phyloP scores from a whole-genome alignment of 2,888 invertebrate species.

The Ennomos quercinarius region DNA sequence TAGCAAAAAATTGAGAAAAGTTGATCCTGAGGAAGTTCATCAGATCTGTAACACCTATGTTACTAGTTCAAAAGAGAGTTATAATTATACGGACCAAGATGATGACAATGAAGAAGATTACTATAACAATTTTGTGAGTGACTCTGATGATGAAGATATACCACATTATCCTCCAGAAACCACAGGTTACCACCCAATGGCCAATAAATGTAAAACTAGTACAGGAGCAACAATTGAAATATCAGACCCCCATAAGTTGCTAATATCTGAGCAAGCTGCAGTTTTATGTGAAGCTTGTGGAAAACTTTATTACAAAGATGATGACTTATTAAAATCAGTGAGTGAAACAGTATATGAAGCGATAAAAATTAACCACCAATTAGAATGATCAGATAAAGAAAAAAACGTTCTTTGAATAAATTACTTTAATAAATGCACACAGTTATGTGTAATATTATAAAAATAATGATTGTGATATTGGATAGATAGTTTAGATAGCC shows the following conservation, averaged over 20 bases:
- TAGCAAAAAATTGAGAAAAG: conserved; percentile 57
- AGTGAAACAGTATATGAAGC: conserved; percentile 54
- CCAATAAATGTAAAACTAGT: conserved; percentile 74
- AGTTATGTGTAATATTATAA: conserved; percentile 12
- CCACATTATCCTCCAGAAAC: conserved; percentile 49
- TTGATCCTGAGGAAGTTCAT: conserved; percentile 59
- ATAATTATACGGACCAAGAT: conserved; percentile 43
- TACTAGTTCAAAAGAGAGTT: conserved; percentile 21
- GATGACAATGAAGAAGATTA: conserved; percentile 63
- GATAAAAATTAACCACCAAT: conserved; percentile 50
- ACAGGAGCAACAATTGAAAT: conserved; percentile 85
- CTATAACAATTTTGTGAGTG: conserved; percentile 72
- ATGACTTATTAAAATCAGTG: conserved; percentile 60
- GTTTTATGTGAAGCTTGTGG: conserved; percentile 91
- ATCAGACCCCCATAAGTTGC: conserved; percentile 73
- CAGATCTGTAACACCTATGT: conserved; percentile 61
- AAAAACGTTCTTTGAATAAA: conserved; percentile 24
- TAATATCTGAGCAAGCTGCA: conserved; percentile 82
- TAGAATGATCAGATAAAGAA: conserved; percentile 34
- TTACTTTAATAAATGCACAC: conserved; percentile 12
- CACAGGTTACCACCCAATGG: conserved; percentile 20
- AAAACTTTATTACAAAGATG: conserved; percentile 89
- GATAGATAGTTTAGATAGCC: not conserved
- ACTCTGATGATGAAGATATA: conserved; percentile 71
- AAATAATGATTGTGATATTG: conserved; percentile 27